Conservation (phyloP, 1,140 invertebrate species). For the Bombus difficillimus region DNA sequence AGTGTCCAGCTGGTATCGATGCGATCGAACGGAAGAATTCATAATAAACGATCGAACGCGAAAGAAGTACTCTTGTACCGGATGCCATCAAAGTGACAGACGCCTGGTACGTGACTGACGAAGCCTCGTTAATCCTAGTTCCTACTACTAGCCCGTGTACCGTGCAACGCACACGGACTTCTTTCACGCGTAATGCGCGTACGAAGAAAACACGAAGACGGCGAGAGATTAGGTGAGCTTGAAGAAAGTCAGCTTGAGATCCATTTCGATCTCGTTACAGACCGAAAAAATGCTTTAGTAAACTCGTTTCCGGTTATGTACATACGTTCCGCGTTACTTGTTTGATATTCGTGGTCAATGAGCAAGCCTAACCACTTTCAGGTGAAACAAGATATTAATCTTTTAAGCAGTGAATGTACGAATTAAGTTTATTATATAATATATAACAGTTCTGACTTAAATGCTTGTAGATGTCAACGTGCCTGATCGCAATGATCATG, state of each 20-base stretch:
- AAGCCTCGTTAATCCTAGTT: constrained; percentile 56
- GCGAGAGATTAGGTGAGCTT: constrained; percentile 47
- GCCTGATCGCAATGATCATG: no score
- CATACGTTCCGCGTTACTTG: constrained; percentile 52
- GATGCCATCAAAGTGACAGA: constrained; percentile 60
- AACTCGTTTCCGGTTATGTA: constrained; percentile 51
- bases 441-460: neutral
- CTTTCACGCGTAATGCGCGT: neutral
- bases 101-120: constrained; percentile 47
- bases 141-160: constrained; percentile 16
- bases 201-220: constrained; percentile 10
- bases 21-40: constrained; percentile 41
- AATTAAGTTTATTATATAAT: neutral
- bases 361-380: constrained; percentile 6
- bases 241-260: constrained; percentile 65
- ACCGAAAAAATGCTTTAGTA: constrained; percentile 47
- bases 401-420: neutral
- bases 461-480: no score
- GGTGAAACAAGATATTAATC: neutral
- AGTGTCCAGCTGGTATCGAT: constrained; percentile 1
- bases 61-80: constrained; percentile 47
- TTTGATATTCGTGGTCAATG: constrained; percentile 25
- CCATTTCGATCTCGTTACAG: constrained; percentile 57
- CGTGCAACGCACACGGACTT: neutral
- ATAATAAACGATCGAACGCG: constrained; percentile 54